Evolutionary conservation across 2,888 invertebrate genomes (phyloP).

Genomic region (Andrena praecox): DNA sequence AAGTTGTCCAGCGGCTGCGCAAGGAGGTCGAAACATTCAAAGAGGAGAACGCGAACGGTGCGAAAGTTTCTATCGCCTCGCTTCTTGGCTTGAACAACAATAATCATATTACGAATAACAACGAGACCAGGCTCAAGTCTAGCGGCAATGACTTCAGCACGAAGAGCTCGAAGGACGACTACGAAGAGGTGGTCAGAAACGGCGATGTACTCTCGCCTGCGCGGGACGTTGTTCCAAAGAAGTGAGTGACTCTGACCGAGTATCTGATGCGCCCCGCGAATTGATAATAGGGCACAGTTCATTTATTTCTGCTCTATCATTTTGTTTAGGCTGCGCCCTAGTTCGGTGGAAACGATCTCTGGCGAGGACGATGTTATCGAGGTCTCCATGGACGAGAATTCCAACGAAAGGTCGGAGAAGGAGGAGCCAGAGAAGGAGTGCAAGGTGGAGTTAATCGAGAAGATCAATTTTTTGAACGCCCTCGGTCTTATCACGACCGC

Average conservation of each 20-base stretch:
- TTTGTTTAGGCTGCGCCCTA: conserved; percentile 70
- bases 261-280: background rate
- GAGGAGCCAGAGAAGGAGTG: conserved; percentile 64
- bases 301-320: background rate
- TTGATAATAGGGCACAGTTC: background rate
- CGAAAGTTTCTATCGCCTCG: conserved; percentile 79
- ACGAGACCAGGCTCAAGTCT: conserved; percentile 68
- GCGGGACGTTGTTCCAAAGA: conserved; percentile 65
- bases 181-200: conserved; percentile 78
- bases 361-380: conserved; percentile 79
- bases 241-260: conserved; percentile 66
- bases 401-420: conserved; percentile 67
- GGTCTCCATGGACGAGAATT: conserved; percentile 75
- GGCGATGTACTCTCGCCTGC: conserved; percentile 72
- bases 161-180: conserved; percentile 78
- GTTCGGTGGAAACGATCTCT: conserved; percentile 78
- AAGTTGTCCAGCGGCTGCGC: conserved; percentile 86
- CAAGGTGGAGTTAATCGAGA: conserved; percentile 69
- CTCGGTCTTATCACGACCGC: conserved; percentile 86
- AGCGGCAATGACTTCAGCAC: conserved; percentile 67
- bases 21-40: conserved; percentile 87
- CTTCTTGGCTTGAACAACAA: conserved; percentile 80
- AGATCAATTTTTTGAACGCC: conserved; percentile 84
- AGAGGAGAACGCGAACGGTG: conserved; percentile 78
- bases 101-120: conserved; percentile 77